Base-by-base conservation (phyloP, 2,113 vertebrate species). In the Hippocampus abdominalis region DNA sequence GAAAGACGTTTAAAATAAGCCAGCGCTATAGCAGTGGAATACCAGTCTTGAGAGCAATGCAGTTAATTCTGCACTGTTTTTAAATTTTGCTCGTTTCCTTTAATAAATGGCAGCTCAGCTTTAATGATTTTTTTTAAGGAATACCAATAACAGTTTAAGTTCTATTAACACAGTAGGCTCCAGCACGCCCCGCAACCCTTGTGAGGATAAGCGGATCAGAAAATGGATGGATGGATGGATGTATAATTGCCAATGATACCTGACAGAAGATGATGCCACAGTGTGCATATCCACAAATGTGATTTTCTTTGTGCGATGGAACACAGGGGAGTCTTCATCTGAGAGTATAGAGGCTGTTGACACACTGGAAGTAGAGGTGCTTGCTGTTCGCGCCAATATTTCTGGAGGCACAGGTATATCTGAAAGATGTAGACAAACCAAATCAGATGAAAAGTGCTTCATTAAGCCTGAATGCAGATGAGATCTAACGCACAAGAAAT, bases 261-360 rank as follows among this genome's bases (percentile, higher is more conserved):
- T 82, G 44, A 86, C 74, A 1, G 94, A 94, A 2, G 92, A 93
- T 4, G 94, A 94, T 1, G 94, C 94, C 2, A 97, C 91, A 51
- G 78, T 94, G 69, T 94, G 90, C 46, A 97, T 89, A 67, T 96
- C 94, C 81, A 96, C 44, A 84, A 98, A 98, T 36, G 48, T 77
- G 67, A 98, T 89, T 66, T 90, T 92, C 5, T 69, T 85, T 44
- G 32, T 67, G 68, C 90, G 93, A 11, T 57, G 72, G 56, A 91
- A 78, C 2, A 87, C 15, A 0, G 93, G 91, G 7, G 95, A 94
- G 2, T 82, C 87, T 0, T 77, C 87, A 3, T 94, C 92, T 0
- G 79, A 81, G 1, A 82, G 27, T 0, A 74, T 71, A 44, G 81
- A 84, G 0, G 39, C 0, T 2, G 77, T 66, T 2, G 87, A 81